These are phyloP conservation scores for Diorhabda carinulata DNA, from an alignment of 1,140 invertebrate species.

Conservation along the genomic window DNA sequence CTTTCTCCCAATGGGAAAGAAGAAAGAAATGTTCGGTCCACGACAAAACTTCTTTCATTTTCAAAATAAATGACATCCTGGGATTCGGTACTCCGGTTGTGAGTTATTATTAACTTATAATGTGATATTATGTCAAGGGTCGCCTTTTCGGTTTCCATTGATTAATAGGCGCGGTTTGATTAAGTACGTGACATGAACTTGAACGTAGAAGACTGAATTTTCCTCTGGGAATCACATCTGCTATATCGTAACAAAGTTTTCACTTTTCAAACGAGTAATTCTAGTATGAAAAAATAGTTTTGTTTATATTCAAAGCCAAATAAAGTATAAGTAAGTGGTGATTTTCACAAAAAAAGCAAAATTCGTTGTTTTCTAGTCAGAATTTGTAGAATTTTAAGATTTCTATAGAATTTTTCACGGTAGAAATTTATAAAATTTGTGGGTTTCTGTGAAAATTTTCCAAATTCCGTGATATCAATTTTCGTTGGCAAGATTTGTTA, in stretches of 20 bases:
- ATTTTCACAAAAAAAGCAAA: no score
- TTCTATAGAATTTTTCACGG: no score
- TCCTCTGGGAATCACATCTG: slow-evolving; percentile 14
- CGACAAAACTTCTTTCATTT: slow-evolving; percentile 5
- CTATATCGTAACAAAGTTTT: not conserved
- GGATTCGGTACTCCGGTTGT: slow-evolving; percentile 12
- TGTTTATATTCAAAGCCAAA: no score
- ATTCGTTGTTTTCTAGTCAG: no score
- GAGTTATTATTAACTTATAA: slow-evolving; percentile 26
- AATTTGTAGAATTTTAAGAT: no score
- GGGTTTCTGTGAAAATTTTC: no score
- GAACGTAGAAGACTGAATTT: slow-evolving; percentile 32
- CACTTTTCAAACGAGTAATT: no score
- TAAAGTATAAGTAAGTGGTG: no score
- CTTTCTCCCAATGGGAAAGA: slow-evolving; percentile 7
- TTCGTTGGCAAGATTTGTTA: no score
- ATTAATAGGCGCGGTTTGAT: slow-evolving; percentile 34
- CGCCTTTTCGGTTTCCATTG: slow-evolving; percentile 23
- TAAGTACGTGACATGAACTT: slow-evolving; percentile 32
- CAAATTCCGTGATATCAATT: no score
- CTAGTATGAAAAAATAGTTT: no score
- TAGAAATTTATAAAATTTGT: no score
- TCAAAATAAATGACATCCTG: slow-evolving; percentile 7
- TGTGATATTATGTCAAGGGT: slow-evolving; percentile 26
- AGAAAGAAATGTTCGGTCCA: not conserved